Evolutionary conservation across 2,888 invertebrate species (phyloP), one percentile per base, ranked within the genome.

Genomic region (Allacma fusca): DNA sequence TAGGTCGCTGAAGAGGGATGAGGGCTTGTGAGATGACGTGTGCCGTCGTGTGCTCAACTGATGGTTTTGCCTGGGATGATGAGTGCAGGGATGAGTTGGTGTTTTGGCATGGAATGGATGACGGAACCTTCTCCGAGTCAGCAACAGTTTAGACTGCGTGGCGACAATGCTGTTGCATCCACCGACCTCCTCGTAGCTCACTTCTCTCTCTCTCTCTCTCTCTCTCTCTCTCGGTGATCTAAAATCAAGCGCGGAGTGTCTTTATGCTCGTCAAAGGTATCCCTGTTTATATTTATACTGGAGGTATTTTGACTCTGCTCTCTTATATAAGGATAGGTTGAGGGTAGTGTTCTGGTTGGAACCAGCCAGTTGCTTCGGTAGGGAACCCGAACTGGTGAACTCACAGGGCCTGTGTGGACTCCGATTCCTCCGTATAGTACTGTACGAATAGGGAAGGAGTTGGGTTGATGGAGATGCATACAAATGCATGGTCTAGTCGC

Each of bases 121-220:
- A 16, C 1, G 34, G 21, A 68, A 43, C 68, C 68, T 57, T 72
- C 72, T 62, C 24, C 28, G 72, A 62, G 73, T 69, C 67, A 81
- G 81, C 80, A 81, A 81, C 81, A 81, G 81, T 80, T 80, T 79
- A 79, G 80, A 82, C 80, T 82, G 82, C 80, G 76, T 82, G 80
- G 78, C 79, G 80, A 74, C 74, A 77, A 67, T 67, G 59, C 77
- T 70, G 71, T 76, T 76, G 76, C 73, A 68, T 69, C 79, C 70
- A 21, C 5, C 34, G 34, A 44, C 68, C 62, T 34, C 43, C 24
- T 21, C 24, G 19, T 67, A 69, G 26, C 40, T 69, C 69, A 5
- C 69, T 44, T 69, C 34, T 69, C 69, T 43, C 44, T 44, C 69
- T 21, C 69, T 43, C 21, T 67, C 34, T 67, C 67, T 69, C 34